A percentile compares a stretch with the other conserved stretches of the same genome.
Evolutionary conservation across 2,888 invertebrate species (phyloP).

Genomic region (Esperia sulphurella): DNA sequence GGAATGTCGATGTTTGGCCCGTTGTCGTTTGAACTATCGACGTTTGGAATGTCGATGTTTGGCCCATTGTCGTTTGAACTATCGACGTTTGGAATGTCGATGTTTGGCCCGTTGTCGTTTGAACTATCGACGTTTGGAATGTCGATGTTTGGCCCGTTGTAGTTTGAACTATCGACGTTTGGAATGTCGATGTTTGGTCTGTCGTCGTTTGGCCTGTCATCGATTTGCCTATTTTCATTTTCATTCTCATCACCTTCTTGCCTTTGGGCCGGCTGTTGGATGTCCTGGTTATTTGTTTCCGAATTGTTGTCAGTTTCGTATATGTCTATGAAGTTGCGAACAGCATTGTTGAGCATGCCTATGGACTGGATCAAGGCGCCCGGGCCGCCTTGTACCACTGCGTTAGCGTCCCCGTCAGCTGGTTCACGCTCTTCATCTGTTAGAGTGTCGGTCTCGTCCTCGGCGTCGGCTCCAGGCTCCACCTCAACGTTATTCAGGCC

Average conservation of each 20-base stretch:
- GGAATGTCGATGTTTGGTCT: no score
- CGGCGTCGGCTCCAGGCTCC: background rate
- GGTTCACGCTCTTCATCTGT: background rate
- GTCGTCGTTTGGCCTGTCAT: no score
- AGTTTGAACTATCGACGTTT: no score
- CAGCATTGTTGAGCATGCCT: conserved; percentile 5
- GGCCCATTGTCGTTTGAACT: no score
- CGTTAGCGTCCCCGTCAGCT: background rate
- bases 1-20: no score
- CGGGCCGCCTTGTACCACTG: background rate
- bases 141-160: no score
- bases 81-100: no score
- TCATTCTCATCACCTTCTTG: background rate
- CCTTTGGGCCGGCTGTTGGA: background rate
- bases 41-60: no score
- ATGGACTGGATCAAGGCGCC: conserved; percentile 1
- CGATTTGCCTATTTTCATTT: background rate
- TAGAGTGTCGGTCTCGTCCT: background rate
- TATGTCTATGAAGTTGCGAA: conserved; percentile 3
- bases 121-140: no score
- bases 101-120: no score
- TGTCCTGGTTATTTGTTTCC: background rate
- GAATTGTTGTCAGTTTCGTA: conserved; percentile 1
- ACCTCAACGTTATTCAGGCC: background rate
- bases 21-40: no score